A percentile compares a stretch with the other conserved stretches of the same genome.
phyloP scores from a whole-genome alignment of 2,888 invertebrate species.

The Hemicrepidius hirtus region DNA sequence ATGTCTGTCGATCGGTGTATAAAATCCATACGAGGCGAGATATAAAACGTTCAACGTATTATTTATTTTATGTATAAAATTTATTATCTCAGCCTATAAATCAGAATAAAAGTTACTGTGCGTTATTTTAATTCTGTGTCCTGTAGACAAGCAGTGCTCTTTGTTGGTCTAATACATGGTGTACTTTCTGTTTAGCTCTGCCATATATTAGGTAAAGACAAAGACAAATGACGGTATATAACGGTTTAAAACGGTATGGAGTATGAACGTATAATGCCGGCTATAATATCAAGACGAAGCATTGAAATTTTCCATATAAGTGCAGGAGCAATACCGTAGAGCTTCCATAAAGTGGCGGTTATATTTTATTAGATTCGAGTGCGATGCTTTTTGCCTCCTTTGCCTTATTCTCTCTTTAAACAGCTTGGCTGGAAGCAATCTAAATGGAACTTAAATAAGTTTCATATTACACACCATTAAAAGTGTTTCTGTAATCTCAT shows the following conservation, averaged over 20 bases:
- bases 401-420: constrained; percentile 14
- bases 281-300: constrained; percentile 35
- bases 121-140: constrained; percentile 27
- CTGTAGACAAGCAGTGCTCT: constrained; percentile 28
- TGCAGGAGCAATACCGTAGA: constrained; percentile 44
- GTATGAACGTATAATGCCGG: constrained; percentile 35
- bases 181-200: constrained; percentile 27
- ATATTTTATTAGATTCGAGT: constrained; percentile 41
- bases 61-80: constrained; percentile 27
- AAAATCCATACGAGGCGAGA: not conserved
- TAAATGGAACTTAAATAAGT: not conserved
- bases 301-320: constrained; percentile 46
- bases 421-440: not conserved
- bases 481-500: too few species aligned
- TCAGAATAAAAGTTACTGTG: constrained; percentile 25
- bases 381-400: constrained; percentile 20
- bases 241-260: constrained; percentile 31
- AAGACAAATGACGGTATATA: constrained; percentile 36
- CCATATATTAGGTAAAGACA: constrained; percentile 32
- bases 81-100: constrained; percentile 23
- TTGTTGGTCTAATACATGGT: constrained; percentile 37
- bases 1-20: constrained; percentile 16
- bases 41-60: constrained; percentile 27
- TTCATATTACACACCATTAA: too few species aligned
- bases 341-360: constrained; percentile 44